Conservation (phyloP, 2,797 vertebrate genomes). For the Nasua narica region DNA sequence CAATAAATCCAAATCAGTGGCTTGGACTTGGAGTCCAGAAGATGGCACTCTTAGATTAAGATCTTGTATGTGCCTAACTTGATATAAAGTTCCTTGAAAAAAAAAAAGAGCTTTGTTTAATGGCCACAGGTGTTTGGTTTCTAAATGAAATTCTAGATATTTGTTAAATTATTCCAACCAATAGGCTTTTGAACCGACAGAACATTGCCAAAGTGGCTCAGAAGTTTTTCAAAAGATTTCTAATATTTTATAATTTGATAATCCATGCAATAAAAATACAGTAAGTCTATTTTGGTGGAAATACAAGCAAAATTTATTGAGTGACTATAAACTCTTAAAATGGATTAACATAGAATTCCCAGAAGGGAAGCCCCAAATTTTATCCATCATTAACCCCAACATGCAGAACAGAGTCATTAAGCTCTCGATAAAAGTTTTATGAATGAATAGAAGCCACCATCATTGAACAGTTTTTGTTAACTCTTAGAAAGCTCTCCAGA, state of each 20-base stretch:
- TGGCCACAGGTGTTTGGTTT: neutral
- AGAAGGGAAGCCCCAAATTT: neutral
- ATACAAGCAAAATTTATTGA: constrained; percentile 65
- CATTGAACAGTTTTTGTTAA: neutral
- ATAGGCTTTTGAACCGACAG: neutral
- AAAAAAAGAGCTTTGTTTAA: neutral
- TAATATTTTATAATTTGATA: neutral
- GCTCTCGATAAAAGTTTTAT: neutral
- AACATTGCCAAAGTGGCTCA: neutral
- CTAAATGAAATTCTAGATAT: neutral
- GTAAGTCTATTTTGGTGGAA: constrained; percentile 52
- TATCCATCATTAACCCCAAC: neutral
- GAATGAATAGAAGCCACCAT: neutral
- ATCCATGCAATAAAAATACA: constrained; percentile 55
- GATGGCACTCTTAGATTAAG: neutral
- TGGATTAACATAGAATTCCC: constrained; percentile 19
- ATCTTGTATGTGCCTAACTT: neutral
- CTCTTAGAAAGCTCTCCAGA: neutral
- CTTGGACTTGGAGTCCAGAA: neutral
- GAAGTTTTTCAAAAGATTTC: neutral
- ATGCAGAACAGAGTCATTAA: neutral
- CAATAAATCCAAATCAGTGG: neutral
- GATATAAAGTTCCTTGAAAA: neutral
- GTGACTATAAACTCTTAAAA: constrained; percentile 18
- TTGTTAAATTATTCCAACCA: neutral